Evolutionary conservation across 2,797 vertebrate genomes (phyloP).

Genomic region (Pitangus sulphuratus): DNA sequence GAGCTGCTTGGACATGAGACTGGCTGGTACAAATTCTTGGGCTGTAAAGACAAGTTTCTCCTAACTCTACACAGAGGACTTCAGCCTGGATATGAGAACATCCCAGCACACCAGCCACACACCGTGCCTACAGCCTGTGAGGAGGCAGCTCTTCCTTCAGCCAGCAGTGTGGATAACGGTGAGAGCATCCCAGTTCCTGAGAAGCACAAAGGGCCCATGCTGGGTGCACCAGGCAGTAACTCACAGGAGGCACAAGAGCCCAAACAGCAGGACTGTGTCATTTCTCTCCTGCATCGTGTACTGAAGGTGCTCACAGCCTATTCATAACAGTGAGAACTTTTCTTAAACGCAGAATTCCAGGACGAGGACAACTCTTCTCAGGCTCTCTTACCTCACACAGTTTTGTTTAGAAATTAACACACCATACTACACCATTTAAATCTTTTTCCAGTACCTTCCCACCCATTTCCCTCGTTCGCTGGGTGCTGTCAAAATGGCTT

Average conservation of each 20-base stretch:
- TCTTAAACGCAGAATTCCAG: not conserved
- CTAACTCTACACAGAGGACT: not conserved
- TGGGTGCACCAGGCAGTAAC: fast-evolving
- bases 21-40: not conserved
- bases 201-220: fast-evolving
- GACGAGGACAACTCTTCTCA: not conserved
- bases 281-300: not conserved
- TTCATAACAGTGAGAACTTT: not conserved
- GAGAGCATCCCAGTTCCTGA: not conserved
- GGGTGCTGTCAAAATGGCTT: not conserved
- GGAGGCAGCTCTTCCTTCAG: not conserved
- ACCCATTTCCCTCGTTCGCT: not conserved
- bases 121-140: not conserved
- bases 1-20: not conserved
- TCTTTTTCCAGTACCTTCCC: not conserved
- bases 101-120: not conserved
- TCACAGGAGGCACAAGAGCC: not conserved
- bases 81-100: not conserved
- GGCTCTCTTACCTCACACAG: not conserved
- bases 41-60: not conserved
- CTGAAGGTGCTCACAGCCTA: not conserved
- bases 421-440: not conserved
- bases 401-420: not conserved
- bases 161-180: not conserved
- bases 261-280: not conserved